Evolutionary conservation across 2,113 vertebrate genomes (phyloP).

Genomic region (Melanerpes aurifrons): DNA sequence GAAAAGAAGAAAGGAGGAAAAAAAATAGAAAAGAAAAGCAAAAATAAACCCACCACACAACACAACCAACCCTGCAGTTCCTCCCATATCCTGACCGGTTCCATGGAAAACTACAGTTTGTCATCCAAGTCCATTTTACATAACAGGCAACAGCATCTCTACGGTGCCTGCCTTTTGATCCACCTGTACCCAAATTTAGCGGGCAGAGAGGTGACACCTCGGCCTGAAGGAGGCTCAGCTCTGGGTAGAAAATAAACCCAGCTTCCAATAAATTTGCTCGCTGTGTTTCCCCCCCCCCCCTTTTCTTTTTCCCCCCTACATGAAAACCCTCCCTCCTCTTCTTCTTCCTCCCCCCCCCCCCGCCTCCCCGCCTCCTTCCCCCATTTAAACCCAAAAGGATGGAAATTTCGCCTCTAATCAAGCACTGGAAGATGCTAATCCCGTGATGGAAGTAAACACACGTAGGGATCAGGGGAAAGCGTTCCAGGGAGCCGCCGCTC

Average conservation of each 20-base stretch:
- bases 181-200: background rate
- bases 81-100: slow-evolving; percentile 50
- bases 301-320: background rate
- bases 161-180: background rate
- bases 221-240: background rate
- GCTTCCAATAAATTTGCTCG: background rate
- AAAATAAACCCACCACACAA: background rate
- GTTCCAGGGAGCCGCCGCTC: background rate
- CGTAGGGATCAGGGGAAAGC: background rate
- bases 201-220: background rate
- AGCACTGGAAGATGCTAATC: slow-evolving; percentile 12
- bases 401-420: background rate
- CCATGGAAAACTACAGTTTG: slow-evolving; percentile 64
- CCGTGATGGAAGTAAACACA: slow-evolving; percentile 29
- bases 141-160: slow-evolving; percentile 29
- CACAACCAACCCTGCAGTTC: slow-evolving; percentile 31
- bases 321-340: background rate
- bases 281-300: background rate
- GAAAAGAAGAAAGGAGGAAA: background rate
- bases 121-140: slow-evolving; percentile 45
- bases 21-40: slow-evolving; percentile 13
- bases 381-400: background rate
- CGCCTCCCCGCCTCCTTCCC: too few species aligned
- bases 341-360: background rate
- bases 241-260: background rate